phyloP scores from a whole-genome alignment of 2,113 vertebrate species.

The Cepphus grylle region DNA sequence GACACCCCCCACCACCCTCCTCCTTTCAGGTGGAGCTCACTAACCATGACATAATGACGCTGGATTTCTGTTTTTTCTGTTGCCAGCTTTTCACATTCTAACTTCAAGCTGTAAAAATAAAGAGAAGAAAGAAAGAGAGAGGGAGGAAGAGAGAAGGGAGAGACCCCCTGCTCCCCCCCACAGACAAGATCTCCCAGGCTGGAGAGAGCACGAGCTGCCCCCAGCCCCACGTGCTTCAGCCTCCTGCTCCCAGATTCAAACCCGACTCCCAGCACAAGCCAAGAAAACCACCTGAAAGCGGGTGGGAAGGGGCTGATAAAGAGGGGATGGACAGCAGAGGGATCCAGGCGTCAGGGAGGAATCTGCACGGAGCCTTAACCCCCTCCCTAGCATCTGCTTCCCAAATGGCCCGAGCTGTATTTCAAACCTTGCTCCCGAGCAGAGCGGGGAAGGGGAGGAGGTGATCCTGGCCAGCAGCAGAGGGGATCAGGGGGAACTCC shows the following conservation, averaged over 20 bases:
- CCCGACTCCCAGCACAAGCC: background rate
- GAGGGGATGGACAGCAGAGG: background rate
- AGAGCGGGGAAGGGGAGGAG: background rate
- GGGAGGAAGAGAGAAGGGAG: background rate
- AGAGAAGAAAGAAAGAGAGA: background rate
- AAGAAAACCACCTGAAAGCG: slow-evolving; percentile 33
- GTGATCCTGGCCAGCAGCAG: background rate
- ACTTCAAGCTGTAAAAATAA: slow-evolving; percentile 81
- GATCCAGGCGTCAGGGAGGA: background rate
- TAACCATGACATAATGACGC: slow-evolving; percentile 95
- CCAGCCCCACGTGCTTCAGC: background rate
- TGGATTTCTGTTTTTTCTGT: slow-evolving; percentile 94
- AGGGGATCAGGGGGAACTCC: background rate
- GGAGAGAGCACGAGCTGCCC: background rate
- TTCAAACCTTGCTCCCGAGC: background rate
- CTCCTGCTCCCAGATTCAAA: background rate
- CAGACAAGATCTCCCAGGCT: background rate
- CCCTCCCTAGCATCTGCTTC: slow-evolving; percentile 52
- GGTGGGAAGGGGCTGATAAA: background rate
- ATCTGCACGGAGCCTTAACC: background rate
- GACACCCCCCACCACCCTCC: background rate
- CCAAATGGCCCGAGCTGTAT: background rate
- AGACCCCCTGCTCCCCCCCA: background rate
- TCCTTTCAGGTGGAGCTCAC: slow-evolving; percentile 43
- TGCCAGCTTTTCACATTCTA: slow-evolving; percentile 93